A percentile compares a stretch with the other conserved stretches of the same genome.
These are phyloP conservation scores for Listronotus oregonensis DNA, from an alignment of 1,140 invertebrate genomes.

Conservation along the genomic window DNA sequence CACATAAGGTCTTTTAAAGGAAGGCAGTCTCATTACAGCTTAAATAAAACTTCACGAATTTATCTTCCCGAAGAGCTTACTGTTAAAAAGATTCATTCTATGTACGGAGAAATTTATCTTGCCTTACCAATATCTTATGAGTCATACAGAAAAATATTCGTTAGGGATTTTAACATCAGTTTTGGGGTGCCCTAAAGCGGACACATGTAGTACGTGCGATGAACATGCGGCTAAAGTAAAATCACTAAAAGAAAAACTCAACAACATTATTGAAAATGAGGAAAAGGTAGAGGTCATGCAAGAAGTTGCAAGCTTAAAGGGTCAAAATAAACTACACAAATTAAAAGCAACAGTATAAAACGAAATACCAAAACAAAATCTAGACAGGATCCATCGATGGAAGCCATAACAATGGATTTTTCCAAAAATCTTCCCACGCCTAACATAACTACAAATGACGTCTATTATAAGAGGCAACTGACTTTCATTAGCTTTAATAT, in stretches of 20 bases:
- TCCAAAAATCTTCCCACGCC: conserved; percentile 16
- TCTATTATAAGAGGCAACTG: conserved; percentile 22
- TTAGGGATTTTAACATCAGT: not conserved
- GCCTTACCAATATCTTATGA: no score
- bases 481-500: conserved; percentile 15
- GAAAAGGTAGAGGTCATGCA: not conserved
- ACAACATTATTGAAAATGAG: not conserved
- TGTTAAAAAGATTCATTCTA: no score
- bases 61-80: no score
- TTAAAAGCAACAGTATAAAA: not conserved
- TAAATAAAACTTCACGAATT: no score
- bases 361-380: not conserved
- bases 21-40: no score
- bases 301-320: not conserved
- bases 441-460: conserved; percentile 28
- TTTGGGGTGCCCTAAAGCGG: not conserved
- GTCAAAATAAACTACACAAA: not conserved
- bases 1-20: no score
- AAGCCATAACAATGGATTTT: conserved; percentile 23
- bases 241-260: no score
- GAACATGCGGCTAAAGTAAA: not conserved
- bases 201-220: conserved; percentile 4
- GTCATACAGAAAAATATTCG: not conserved
- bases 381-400: not conserved
- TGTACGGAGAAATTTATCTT: no score